phyloP scores from a whole-genome alignment of 2,113 vertebrate genomes.

The Aphelocoma coerulescens region DNA sequence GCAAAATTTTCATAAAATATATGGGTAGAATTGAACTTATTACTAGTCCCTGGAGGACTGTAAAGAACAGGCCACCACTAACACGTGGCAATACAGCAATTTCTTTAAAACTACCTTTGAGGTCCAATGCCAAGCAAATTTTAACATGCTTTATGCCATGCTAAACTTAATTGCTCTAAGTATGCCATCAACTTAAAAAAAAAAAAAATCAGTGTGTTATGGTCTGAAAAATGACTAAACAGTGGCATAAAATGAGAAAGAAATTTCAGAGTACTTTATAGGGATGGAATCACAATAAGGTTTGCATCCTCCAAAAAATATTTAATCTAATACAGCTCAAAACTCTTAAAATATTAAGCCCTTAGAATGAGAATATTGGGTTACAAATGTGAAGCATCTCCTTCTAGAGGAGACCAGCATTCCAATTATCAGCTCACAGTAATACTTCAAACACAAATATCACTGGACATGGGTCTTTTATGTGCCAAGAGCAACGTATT shows the following conservation, averaged over 20 bases:
- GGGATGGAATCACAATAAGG: neutral
- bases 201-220: neutral
- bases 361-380: neutral
- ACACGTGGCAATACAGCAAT: neutral
- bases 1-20: neutral
- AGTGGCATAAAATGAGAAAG: neutral
- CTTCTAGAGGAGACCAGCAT: neutral
- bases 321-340: neutral
- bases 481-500: neutral
- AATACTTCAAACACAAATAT: constrained; percentile 8
- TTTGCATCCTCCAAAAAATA: neutral
- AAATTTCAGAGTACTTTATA: neutral
- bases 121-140: neutral
- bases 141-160: neutral
- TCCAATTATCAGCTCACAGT: neutral
- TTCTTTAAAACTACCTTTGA: neutral
- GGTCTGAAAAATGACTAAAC: neutral
- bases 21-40: neutral
- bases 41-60: neutral
- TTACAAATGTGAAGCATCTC: neutral
- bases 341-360: neutral
- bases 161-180: neutral
- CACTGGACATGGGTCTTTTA: neutral
- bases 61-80: neutral
- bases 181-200: neutral